Evolutionary conservation across 2,888 invertebrate genomes (phyloP), one percentile per base, ranked within the genome.

Genomic region (Drosophila anomelani): DNA sequence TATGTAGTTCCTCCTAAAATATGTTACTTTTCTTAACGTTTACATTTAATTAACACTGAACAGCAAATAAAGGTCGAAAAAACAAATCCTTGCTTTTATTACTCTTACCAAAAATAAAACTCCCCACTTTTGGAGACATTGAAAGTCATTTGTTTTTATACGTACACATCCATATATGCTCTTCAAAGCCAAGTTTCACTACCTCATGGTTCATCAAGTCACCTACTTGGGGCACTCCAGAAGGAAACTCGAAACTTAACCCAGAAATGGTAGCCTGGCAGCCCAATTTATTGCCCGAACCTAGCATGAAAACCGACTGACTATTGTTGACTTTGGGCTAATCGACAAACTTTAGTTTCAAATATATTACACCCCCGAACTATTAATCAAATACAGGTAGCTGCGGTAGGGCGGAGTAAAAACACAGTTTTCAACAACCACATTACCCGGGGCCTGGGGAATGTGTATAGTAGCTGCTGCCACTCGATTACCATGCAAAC

Each of bases 401-500:
- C 41, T 38, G 46, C 57, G 59, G 20, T 20, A 53, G 44, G 54
- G 58, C 32, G 55, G 53, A 44, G 26, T 46, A 63, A 73, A 66
- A 81, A 80, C 76, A 81, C 71, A 75, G 69, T 79, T 81, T 80
- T 76, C 75, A 77, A 79, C 85, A 76, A 54, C 69, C 66, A 77
- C 71, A 76, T 74, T 39, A 17, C 15, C n/a, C 15, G 43, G 55
- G 36, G 67, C 32, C 26, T 46, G 49, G 63, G 44, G 38, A 23
- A 57, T 57, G 47, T 61, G 51, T 36, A 23, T 36, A 15, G 36
- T 23, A 57, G 44, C 51, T 55, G 47, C 80, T 84, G 85, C 79
- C 83, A 80, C 85, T 87, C 85, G 87, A 89, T 86, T 86, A 79
- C 88, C 84, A 81, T 81, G 81, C 87, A 89, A 89, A 87, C 81